Evolutionary conservation across 2,113 vertebrate species (phyloP), one percentile per base, ranked within the genome.

Genomic region (Octodon degus): DNA sequence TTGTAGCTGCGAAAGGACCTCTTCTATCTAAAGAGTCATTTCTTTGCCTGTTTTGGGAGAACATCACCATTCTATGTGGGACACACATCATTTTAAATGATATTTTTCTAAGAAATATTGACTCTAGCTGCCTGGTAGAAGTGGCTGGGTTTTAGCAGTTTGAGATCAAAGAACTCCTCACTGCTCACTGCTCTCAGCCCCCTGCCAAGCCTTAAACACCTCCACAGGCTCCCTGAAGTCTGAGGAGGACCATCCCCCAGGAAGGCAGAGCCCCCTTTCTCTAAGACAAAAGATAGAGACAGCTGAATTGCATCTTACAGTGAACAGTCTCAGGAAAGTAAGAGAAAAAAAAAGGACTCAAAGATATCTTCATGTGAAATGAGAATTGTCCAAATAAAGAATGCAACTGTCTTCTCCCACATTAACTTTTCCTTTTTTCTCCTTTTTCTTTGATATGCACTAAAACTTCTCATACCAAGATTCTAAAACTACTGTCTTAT

Each of bases 351-450:
- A 37, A n/a, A 50, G 50, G 89, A 80, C 55, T 27, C 37, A 2
- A 77, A 58, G 74, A 68, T 4, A 30, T 55, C 20, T 13, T 24
- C 37, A 43, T 7, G 13, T 19, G 60, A n/a, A 37, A 58, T 6
- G 53, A 90, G 6, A 74, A 58, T 4, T 34, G 16, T 76, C n/a
- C 47, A 47, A 16, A 13, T 10, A 53, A 62, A 68, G 50, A 85
- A 60, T 4, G 55, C 24, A 58, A 9, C 70, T 34, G 25, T 81
- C 65, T n/a, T 74, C 55, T 67, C 79, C 83, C 55, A 63, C 1
- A 0, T 0, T 0, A 30, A 25, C 12, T 67, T n/a, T 27, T 50
- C 70, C 9, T 68, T 34, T 80, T 43, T 30, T 34, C 62, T 34
- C 24, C 55, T 84, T 86, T 13, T 50, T 55, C 50, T 55, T 70